Evolutionary conservation across 2,888 invertebrate species (phyloP).

Genomic region (Conomelus anceps): DNA sequence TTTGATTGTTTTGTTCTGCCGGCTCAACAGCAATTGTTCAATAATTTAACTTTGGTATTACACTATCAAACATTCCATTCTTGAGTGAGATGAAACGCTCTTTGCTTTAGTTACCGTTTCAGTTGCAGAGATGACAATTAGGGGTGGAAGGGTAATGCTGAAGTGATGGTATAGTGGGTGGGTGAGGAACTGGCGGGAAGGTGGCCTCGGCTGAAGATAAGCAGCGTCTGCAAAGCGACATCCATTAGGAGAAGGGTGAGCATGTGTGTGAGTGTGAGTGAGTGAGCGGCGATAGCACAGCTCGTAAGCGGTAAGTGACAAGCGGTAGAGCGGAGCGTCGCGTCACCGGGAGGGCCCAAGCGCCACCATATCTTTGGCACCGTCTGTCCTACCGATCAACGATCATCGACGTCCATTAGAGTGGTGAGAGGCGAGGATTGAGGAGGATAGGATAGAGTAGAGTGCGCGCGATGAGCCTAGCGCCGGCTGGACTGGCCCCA

Average conservation of each 20-base stretch:
- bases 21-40: not conserved
- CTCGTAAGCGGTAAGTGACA: not conserved
- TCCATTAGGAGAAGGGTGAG: not conserved
- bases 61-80: not conserved
- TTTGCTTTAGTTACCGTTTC: not conserved
- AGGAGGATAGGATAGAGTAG: not conserved
- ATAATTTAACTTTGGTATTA: not conserved
- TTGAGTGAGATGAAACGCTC: not conserved
- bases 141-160: no score
- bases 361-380: not conserved
- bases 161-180: no score
- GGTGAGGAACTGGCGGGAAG: not conserved
- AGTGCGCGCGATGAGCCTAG: no score
- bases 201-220: not conserved
- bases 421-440: not conserved
- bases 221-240: not conserved
- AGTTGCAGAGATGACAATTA: not conserved
- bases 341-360: not conserved
- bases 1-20: not conserved
- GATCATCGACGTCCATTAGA: not conserved
- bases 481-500: not conserved
- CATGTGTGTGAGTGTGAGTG: not conserved
- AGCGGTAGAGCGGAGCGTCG: not conserved
- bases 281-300: not conserved
- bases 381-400: not conserved